Evolutionary conservation across 2,113 vertebrate genomes (phyloP).

Genomic region (Rhagologus leucostigma): DNA sequence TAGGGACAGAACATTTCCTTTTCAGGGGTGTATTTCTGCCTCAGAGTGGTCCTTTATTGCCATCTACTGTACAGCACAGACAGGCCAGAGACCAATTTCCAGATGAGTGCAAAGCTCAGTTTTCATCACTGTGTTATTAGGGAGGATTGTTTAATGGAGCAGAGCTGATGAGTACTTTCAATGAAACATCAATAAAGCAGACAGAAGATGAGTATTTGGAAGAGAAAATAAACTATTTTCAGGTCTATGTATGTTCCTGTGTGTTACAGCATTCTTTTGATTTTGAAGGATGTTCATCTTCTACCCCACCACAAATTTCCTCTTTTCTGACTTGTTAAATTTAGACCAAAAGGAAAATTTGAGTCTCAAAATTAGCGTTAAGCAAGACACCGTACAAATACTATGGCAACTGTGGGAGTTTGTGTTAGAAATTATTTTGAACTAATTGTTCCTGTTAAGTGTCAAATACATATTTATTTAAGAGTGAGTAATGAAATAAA

Average conservation of each 20-base stretch:
- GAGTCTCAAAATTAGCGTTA: not conserved
- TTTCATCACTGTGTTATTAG: not conserved
- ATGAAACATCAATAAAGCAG: not conserved
- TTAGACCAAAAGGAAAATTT: not conserved
- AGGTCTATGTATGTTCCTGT: not conserved
- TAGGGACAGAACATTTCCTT: not conserved
- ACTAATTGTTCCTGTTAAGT: not conserved
- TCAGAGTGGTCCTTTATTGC: not conserved
- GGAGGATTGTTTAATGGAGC: not conserved
- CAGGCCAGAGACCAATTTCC: not conserved
- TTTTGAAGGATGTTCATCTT: not conserved
- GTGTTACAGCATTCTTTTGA: not conserved
- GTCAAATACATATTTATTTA: not conserved
- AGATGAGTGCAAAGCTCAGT: not conserved
- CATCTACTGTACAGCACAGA: slow-evolving; percentile 19
- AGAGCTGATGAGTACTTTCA: not conserved
- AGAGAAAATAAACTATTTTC: not conserved
- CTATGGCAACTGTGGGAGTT: not conserved
- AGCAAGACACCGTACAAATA: not conserved
- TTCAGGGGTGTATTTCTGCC: not conserved
- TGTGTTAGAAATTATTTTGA: not conserved
- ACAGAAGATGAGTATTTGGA: not conserved
- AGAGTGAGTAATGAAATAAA: slow-evolving; percentile 30
- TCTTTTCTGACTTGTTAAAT: not conserved
- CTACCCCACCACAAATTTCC: not conserved